These are phyloP conservation scores for Morelia viridis DNA, from an alignment of 2,797 vertebrate species.

Conservation along the genomic window DNA sequence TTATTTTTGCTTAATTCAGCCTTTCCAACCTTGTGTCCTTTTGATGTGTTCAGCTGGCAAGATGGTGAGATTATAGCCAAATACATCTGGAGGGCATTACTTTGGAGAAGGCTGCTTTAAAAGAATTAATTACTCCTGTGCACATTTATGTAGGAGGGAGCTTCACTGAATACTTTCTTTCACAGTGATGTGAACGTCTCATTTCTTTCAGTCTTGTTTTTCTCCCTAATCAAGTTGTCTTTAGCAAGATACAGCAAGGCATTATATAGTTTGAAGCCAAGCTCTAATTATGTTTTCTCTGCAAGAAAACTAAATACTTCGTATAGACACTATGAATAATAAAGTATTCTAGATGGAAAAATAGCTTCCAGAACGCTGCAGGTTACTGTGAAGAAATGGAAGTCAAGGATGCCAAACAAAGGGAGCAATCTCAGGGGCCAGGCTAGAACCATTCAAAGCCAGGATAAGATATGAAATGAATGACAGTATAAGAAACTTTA, in stretches of 20 bases:
- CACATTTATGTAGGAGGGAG: not conserved
- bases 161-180: not conserved
- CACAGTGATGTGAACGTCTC: not conserved
- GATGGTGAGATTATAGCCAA: not conserved
- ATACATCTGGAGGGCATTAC: not conserved
- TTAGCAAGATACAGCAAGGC: constrained; percentile 25
- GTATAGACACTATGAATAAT: not conserved
- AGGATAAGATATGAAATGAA: constrained; percentile 28
- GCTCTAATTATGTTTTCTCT: constrained; percentile 50
- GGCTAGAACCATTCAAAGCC: constrained; percentile 55
- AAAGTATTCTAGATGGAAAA: constrained; percentile 39
- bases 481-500: constrained; percentile 41
- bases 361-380: constrained; percentile 33
- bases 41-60: not conserved
- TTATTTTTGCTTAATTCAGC: not conserved
- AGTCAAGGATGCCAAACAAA: constrained; percentile 51
- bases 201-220: constrained; percentile 11
- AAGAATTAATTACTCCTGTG: not conserved
- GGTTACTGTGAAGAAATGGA: constrained; percentile 57
- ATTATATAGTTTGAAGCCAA: constrained; percentile 53
- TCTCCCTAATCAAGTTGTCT: constrained; percentile 44
- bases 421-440: constrained; percentile 56
- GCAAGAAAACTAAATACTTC: constrained; percentile 43
- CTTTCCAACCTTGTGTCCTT: not conserved
- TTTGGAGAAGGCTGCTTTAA: not conserved